These are phyloP conservation scores for Sebastes kiyomatsui DNA, from an alignment of 2,797 vertebrate species.

Conservation along the genomic window DNA sequence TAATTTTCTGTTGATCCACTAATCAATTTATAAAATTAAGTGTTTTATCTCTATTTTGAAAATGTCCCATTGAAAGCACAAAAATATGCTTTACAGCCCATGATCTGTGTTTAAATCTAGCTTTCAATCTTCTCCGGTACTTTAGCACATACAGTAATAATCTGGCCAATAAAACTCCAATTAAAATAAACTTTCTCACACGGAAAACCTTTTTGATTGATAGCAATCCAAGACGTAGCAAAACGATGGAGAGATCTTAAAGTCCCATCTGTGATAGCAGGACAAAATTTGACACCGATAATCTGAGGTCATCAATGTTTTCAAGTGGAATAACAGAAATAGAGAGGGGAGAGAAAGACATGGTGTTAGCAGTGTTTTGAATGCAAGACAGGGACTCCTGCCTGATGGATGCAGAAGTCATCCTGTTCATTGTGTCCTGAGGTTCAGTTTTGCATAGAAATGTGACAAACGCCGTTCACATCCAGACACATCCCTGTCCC, in stretches of 20 bases:
- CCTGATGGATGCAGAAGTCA: constrained; percentile 37
- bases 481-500: not conserved
- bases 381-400: constrained; percentile 20
- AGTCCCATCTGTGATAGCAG: not conserved
- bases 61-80: not conserved
- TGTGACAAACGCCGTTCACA: constrained; percentile 22
- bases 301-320: not conserved
- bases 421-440: constrained; percentile 41
- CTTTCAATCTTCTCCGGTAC: not conserved
- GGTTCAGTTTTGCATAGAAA: constrained; percentile 51
- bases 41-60: not conserved
- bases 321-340: constrained; percentile 2
- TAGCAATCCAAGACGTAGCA: not conserved
- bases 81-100: not conserved
- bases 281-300: not conserved
- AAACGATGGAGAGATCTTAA: constrained; percentile 6
- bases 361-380: constrained; percentile 24
- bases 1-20: not conserved
- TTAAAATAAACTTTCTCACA: not conserved
- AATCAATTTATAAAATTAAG: not conserved
- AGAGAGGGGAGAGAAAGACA: not conserved
- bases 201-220: not conserved
- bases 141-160: not conserved
- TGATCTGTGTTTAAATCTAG: not conserved
- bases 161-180: not conserved